phyloP scores from a whole-genome alignment of 2,797 vertebrate species.

The Holocentrus rufus region DNA sequence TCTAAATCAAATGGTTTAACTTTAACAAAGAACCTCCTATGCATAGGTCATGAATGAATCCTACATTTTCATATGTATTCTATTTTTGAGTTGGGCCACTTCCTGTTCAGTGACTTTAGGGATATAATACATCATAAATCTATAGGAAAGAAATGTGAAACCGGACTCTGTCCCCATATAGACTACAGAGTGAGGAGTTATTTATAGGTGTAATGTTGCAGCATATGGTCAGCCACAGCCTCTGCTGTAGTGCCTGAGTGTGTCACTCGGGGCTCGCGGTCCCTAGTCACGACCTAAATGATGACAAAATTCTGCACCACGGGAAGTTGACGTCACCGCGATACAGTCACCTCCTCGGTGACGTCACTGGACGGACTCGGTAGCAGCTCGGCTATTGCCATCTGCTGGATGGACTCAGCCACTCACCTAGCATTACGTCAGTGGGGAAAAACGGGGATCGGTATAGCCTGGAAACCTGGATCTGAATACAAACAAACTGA shows the following conservation, averaged over 20 bases:
- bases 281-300: slow-evolving; percentile 75
- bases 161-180: slow-evolving; percentile 5
- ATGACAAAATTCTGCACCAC: slow-evolving; percentile 80
- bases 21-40: too few relatives aligned
- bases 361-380: slow-evolving; percentile 63
- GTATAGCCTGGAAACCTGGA: slow-evolving; percentile 48
- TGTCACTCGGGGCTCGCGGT: slow-evolving; percentile 48
- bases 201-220: slow-evolving; percentile 40
- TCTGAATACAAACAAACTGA: slow-evolving; percentile 38
- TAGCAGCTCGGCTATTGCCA: slow-evolving; percentile 55
- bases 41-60: too few relatives aligned
- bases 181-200: slow-evolving; percentile 28
- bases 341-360: slow-evolving; percentile 65
- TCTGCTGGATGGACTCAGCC: slow-evolving; percentile 68
- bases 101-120: too few relatives aligned
- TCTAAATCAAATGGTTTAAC: too few relatives aligned
- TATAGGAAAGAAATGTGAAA: neutral
- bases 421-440: slow-evolving; percentile 68
- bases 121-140: neutral
- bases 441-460: slow-evolving; percentile 47
- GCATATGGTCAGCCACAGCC: slow-evolving; percentile 1
- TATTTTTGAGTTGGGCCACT: too few relatives aligned
- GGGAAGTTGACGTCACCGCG: slow-evolving; percentile 73
- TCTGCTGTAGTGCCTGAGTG: slow-evolving; percentile 34
- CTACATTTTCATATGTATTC: too few relatives aligned